Evolutionary conservation across 2,888 invertebrate genomes (phyloP), one percentile per base, ranked within the genome.

Genomic region (Nymphalis c-album): DNA sequence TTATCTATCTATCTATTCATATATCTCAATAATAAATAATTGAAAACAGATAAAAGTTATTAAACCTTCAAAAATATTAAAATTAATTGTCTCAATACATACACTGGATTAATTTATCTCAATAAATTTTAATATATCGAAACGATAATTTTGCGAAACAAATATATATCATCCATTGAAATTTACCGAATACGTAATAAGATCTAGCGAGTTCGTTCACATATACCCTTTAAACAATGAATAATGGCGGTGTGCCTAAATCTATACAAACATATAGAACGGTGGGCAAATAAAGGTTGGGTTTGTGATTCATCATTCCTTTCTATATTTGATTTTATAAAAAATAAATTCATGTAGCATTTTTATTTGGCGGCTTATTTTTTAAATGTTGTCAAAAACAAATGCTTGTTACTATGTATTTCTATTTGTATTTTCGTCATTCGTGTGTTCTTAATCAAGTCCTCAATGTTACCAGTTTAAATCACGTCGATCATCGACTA

Each of bases 181-280:
- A 57, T 35, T 57, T 35, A 57, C 40, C 57, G 57, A 57, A 57
- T 57, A 40, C 35, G 18, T 40, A 40, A 57, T 57, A 57, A 35
- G 35, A 57, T 10, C 10, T 10, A 40, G 31, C 31, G 57, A 57
- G 57, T 57, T 57, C 57, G 40, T 57, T 57, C 57, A 57, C 57
- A 18, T 57, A 57, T 40, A 18, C 40, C 40, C 57, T 57, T 57
- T 57, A 57, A 55, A 40, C 40, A 57, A 57, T 40, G 57, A 57
- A 57, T 57, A 57, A 57, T 57, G 57, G 40, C 57, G 13, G 57
- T 18, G 57, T 40, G 18, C 40, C 35, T 53, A 53, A 53, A 53
- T 53, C 22, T 57, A 57, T 31, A 31, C 31, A n/a, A 18, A n/a
- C 10, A 17, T 57, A 57, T 57, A 40, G 35, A 17, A 16, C 10